Conservation (phyloP, 2,888 invertebrate genomes). For the Caenorhabditis sulstoni region DNA sequence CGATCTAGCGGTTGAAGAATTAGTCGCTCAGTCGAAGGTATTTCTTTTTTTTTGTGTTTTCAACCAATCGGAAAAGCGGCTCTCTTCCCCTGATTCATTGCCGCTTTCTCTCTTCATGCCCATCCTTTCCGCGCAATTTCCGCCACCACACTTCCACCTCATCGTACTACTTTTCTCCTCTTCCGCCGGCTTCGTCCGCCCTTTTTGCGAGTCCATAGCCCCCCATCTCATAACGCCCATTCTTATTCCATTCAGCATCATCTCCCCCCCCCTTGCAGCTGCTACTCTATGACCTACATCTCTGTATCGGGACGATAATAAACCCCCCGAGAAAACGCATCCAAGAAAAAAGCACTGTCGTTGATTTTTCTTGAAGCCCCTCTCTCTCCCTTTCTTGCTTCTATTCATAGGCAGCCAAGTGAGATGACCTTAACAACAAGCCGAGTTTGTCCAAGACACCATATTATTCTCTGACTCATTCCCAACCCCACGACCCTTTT, state of each 20-base stretch:
- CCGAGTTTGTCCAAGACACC: conserved; percentile 53
- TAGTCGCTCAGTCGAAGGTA: no score
- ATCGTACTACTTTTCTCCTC: conserved; percentile 17
- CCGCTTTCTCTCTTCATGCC: conserved; percentile 2
- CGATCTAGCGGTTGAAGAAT: no score
- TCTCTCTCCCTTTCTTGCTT: background rate
- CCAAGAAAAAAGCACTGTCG: conserved; percentile 13
- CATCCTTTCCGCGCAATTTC: conserved; percentile 31
- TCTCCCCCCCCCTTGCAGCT: conserved; percentile 17
- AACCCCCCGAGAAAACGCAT: conserved; percentile 6
- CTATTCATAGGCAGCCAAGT: conserved; percentile 45
- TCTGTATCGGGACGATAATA: conserved; percentile 19
- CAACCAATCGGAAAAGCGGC: conserved; percentile 1
- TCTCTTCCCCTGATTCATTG: conserved; percentile 24
- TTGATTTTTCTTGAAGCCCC: background rate
- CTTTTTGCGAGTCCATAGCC: conserved; percentile 37
- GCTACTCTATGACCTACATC: conserved; percentile 34
- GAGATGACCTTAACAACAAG: conserved; percentile 43
- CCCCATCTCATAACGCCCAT: conserved; percentile 35
- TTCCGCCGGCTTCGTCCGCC: conserved; percentile 1
- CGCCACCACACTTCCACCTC: conserved; percentile 15
- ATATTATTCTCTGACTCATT: conserved; percentile 26
- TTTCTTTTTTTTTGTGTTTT: background rate
- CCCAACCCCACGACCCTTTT: no score
- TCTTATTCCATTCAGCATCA: conserved; percentile 26